These are phyloP conservation scores for Cydia fagiglandana DNA, from an alignment of 1,140 invertebrate species.

Conservation along the genomic window DNA sequence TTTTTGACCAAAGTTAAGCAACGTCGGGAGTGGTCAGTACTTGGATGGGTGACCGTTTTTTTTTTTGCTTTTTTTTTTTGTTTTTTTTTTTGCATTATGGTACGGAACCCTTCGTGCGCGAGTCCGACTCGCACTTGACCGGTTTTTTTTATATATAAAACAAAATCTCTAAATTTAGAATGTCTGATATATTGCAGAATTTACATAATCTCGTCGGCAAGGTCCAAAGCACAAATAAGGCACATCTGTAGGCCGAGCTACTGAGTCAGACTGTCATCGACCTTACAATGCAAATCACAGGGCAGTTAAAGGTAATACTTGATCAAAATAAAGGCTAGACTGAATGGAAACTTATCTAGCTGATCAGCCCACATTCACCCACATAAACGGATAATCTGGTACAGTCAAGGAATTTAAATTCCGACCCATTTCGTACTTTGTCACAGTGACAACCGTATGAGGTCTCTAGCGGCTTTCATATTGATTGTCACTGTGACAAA, in stretches of 20 bases:
- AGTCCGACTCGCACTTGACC: no score
- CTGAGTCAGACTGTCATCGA: conserved; percentile 13
- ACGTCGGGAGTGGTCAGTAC: no score
- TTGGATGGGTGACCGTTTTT: no score
- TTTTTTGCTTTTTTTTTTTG: no score
- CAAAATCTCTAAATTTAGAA: not conserved
- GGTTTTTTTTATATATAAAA: not conserved
- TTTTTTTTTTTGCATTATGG: no score
- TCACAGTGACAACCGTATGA: no score
- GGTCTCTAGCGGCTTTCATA: no score
- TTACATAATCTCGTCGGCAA: conserved; percentile 9
- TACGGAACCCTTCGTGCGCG: no score
- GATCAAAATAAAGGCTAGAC: conserved; percentile 6
- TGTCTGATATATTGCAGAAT: conserved; percentile 19
- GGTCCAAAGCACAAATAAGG: conserved; percentile 7
- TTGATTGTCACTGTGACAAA: no score
- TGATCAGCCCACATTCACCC: not conserved
- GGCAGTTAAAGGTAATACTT: not conserved
- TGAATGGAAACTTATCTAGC: not conserved
- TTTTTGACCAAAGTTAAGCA: no score
- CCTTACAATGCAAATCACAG: not conserved
- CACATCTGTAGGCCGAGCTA: conserved; percentile 3
- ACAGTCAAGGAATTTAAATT: no score
- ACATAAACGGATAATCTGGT: not conserved
- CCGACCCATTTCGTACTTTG: no score